These are phyloP conservation scores for Mimachlamys varia DNA, from an alignment of 2,888 invertebrate species.

Conservation along the genomic window DNA sequence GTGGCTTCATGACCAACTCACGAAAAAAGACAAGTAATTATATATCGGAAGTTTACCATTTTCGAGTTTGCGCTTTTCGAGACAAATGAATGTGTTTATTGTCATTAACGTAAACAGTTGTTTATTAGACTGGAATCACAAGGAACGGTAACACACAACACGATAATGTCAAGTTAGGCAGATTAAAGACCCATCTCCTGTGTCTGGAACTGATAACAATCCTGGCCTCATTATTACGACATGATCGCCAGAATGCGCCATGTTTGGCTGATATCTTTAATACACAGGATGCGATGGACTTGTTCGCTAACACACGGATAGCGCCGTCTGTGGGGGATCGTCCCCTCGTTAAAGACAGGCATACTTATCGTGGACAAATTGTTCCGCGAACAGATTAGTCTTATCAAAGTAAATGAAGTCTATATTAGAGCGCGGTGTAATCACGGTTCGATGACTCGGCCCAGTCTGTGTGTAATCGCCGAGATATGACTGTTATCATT, in stretches of 20 bases:
- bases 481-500: background rate
- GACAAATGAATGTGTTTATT: too few species aligned
- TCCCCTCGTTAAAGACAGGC: background rate
- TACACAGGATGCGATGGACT: background rate
- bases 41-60: too few species aligned
- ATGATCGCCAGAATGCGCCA: background rate
- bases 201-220: background rate
- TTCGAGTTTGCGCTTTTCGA: too few species aligned
- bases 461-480: background rate
- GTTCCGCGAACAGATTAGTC: background rate
- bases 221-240: background rate
- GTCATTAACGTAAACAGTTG: too few species aligned
- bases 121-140: background rate
- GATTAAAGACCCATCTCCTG: background rate
- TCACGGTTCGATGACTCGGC: background rate
- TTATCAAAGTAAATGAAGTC: constrained; percentile 7
- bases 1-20: too few species aligned
- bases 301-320: background rate
- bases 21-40: too few species aligned
- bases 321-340: background rate
- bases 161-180: background rate
- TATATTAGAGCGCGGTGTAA: background rate
- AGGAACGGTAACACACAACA: background rate
- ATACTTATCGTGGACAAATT: background rate
- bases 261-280: background rate